These are phyloP conservation scores for Synaphobranchus kaupii DNA, from an alignment of 2,797 vertebrate species.

Conservation along the genomic window DNA sequence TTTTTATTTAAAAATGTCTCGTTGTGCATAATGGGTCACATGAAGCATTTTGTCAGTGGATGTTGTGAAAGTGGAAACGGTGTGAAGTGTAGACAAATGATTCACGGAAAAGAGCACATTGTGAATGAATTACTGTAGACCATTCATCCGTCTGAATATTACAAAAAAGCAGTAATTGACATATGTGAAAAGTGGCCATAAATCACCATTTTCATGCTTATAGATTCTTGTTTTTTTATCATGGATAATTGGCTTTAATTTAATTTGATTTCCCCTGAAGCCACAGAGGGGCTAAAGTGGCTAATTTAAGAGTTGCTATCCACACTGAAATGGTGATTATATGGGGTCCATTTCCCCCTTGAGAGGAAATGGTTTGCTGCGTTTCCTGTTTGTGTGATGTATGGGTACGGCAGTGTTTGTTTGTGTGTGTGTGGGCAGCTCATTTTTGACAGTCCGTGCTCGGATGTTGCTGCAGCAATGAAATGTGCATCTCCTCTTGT, in stretches of 20 bases:
- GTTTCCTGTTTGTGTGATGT: neutral
- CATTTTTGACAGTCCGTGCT: neutral
- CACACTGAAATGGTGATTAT: conserved; percentile 6
- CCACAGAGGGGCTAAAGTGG: neutral
- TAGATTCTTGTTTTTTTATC: conserved; percentile 15
- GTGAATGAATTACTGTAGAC: conserved; percentile 56
- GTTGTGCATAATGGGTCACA: conserved; percentile 52
- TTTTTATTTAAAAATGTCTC: conserved; percentile 46
- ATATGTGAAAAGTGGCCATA: conserved; percentile 61
- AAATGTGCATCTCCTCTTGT: conserved; percentile 71
- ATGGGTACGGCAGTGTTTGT: conserved; percentile 9
- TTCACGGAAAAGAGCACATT: conserved; percentile 44
- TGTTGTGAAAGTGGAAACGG: conserved; percentile 55
- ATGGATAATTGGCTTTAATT: conserved; percentile 35
- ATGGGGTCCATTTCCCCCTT: neutral
- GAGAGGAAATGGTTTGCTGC: neutral
- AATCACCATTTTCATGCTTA: conserved; percentile 24
- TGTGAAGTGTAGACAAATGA: conserved; percentile 39
- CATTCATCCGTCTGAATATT: conserved; percentile 47
- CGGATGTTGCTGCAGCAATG: conserved; percentile 56
- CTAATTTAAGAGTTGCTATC: neutral
- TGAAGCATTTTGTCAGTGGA: conserved; percentile 50
- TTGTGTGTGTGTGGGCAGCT: conserved; percentile 17
- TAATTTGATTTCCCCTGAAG: conserved; percentile 34
- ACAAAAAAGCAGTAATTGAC: conserved; percentile 56